phyloP scores from a whole-genome alignment of 2,888 invertebrate genomes.

The Theretra japonica region DNA sequence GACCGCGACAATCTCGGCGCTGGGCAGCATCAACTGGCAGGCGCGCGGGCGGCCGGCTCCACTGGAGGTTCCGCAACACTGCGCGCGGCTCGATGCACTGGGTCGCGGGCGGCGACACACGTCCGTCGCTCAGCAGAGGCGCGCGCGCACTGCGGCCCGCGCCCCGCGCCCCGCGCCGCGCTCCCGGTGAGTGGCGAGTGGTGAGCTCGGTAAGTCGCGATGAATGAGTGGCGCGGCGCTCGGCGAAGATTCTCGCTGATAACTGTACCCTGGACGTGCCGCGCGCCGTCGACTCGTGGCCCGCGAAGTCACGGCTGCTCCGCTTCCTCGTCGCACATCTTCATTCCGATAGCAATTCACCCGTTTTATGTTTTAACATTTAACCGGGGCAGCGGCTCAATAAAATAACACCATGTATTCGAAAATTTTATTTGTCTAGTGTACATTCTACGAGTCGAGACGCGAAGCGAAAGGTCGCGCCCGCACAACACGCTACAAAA shows the following conservation, averaged over 20 bases:
- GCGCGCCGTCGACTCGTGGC: not conserved
- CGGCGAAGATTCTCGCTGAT: not conserved
- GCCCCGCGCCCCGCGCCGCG: not conserved
- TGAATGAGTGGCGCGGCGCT: not conserved
- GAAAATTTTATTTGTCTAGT: not conserved
- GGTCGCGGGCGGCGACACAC: not conserved
- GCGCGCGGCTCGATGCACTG: conserved; percentile 1
- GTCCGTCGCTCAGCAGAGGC: not conserved
- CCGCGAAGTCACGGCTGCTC: not conserved
- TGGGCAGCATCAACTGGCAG: not conserved
- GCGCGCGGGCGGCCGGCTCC: no score
- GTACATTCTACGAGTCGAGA: not conserved
- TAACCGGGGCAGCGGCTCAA: not conserved
- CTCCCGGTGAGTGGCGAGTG: not conserved
- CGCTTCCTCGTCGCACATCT: not conserved
- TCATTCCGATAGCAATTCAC: no score
- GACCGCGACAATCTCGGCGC: not conserved
- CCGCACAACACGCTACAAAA: not conserved
- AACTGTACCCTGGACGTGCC: conserved; percentile 18
- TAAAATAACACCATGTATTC: not conserved
- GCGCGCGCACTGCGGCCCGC: conserved; percentile 19
- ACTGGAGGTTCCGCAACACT: conserved; percentile 7
- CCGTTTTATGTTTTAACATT: not conserved
- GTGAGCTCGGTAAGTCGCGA: conserved; percentile 7
- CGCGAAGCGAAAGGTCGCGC: not conserved